Conservation (phyloP, 2,888 invertebrate species). For the Lysandra bellargus region DNA sequence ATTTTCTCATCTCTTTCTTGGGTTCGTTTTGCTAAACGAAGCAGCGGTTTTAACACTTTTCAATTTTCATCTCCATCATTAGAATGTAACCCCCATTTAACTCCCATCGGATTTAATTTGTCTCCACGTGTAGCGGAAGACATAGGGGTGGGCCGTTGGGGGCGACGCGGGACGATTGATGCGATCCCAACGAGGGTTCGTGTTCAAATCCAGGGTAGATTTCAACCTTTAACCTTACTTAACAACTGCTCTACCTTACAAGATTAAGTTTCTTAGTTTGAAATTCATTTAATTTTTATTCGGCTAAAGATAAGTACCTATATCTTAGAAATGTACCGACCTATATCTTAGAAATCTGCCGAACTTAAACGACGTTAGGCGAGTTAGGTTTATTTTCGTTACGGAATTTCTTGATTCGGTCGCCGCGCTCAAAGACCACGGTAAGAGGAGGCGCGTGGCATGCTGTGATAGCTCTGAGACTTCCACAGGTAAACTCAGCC, state of each 20-base stretch:
- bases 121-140: conserved; percentile 61
- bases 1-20: no score
- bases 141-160: conserved; percentile 47
- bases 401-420: no score
- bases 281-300: no score
- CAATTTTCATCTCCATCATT: not conserved
- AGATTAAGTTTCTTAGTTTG: not conserved
- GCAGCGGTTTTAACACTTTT: not conserved
- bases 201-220: not conserved
- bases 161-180: conserved; percentile 71
- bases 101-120: not conserved
- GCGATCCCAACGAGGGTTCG: conserved; percentile 49
- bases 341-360: no score
- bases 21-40: not conserved
- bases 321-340: no score
- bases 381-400: no score
- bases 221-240: not conserved
- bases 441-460: no score
- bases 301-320: no score
- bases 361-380: no score
- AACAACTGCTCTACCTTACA: not conserved
- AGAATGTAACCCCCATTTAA: not conserved
- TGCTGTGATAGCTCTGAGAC: no score
- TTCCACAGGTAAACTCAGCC: no score
- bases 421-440: no score